These are phyloP conservation scores for Phortica variegata DNA, from an alignment of 1,140 invertebrate genomes.

Conservation along the genomic window DNA sequence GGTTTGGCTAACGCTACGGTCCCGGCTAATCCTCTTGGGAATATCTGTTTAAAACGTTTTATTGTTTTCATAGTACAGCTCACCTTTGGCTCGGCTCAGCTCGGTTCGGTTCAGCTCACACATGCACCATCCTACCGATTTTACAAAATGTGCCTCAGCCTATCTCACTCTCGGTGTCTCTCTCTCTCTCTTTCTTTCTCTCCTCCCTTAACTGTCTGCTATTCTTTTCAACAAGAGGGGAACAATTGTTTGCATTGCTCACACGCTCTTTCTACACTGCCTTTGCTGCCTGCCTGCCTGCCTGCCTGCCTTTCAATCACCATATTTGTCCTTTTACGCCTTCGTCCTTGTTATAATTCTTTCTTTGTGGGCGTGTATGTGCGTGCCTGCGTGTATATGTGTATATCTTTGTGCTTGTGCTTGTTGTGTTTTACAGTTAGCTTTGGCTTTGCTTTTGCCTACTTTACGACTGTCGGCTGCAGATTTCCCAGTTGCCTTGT, in stretches of 20 bases:
- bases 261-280: too few relatives aligned
- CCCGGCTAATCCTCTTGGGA: constrained; percentile 47
- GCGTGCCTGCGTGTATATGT: constrained; percentile 1
- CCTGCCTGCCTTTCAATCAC: too few relatives aligned
- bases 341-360: too few relatives aligned
- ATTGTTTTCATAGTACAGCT: constrained; percentile 26
- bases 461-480: constrained; percentile 42
- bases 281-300: too few relatives aligned
- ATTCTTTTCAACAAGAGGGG: too few relatives aligned
- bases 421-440: constrained; percentile 16
- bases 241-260: too few relatives aligned
- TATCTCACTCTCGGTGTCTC: too few relatives aligned
- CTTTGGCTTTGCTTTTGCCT: constrained; percentile 12
- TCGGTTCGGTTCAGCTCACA: neutral
- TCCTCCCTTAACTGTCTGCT: too few relatives aligned
- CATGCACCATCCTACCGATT: neutral
- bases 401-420: too few relatives aligned
- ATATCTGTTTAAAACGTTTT: constrained; percentile 47
- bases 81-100: neutral
- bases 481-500: constrained; percentile 52
- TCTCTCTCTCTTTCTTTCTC: too few relatives aligned
- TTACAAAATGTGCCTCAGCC: too few relatives aligned
- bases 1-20: constrained; percentile 32
- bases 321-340: too few relatives aligned
- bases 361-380: neutral